Conservation (phyloP, 2,797 vertebrate species). For the Eidolon dupreanum region DNA sequence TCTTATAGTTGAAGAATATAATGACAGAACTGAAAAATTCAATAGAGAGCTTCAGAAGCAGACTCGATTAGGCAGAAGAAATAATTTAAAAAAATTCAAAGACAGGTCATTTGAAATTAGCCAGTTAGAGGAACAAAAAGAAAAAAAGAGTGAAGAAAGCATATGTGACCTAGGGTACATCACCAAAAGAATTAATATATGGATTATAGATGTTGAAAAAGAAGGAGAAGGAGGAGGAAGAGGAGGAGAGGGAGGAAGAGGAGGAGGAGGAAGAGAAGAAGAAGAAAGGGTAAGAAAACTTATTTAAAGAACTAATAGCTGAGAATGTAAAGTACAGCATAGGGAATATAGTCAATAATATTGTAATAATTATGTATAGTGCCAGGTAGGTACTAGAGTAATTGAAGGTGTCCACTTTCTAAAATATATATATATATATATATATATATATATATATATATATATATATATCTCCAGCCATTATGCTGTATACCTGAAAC, state of each 20-base stretch:
- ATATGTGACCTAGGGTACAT: neutral
- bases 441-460: no score
- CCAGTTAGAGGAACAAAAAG: neutral
- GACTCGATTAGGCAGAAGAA: neutral
- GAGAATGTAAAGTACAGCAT: no score
- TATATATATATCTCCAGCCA: no score
- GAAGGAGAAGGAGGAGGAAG: neutral
- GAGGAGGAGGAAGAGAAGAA: no score
- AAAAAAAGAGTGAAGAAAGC: neutral
- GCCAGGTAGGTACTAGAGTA: no score
- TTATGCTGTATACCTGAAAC: no score
- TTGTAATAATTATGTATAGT: no score
- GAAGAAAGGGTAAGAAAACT: neutral
- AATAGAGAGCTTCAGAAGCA: neutral
- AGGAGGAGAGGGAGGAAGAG: no score
- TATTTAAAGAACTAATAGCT: neutral
- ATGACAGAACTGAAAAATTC: neutral
- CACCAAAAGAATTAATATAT: neutral
- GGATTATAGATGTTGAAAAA: neutral
- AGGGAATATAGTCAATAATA: no score
- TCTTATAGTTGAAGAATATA: neutral
- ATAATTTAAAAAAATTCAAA: neutral
- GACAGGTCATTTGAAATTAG: neutral
- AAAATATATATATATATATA: no score
- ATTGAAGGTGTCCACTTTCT: no score